Evolutionary conservation across 2,113 vertebrate species (phyloP), one percentile per base, ranked within the genome.

Genomic region (Erpornis zantholeuca): DNA sequence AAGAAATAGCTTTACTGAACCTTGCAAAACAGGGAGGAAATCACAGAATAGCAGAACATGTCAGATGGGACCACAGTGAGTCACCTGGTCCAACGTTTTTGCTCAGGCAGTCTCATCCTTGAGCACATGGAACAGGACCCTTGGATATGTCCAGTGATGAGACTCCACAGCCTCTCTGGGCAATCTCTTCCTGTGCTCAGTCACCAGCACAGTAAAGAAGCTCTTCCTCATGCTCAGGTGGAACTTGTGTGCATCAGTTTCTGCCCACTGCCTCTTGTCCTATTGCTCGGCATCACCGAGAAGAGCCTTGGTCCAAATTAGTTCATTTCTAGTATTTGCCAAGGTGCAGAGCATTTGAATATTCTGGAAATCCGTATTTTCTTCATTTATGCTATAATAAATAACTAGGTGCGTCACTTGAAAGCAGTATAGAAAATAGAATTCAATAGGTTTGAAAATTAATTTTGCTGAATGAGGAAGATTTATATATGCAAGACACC

Each of bases 251-350:
- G 54, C 29, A 7, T 45, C 21, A 35, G 4, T 68, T 82, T 54
- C 54, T 82, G 25, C 54, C 47, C 21, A 7, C 47, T 61, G 40
- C 27, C n/a, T 54, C 14, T 35, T 76, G 29, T 54, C 47, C 40
- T 35, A 0, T 31, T 61, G 47, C 40, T 76, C 6, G 17, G 63
- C 47, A 53, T 17, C 29, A 40, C 47, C 0, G 0, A 40, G 47
- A 40, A 22, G 4, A 31, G 40, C 47, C 61, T 61, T 40, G 24
- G 10, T 49, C 47, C 54, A 24, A 42, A 1, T 50, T 20, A 54
- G 15, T 47, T 65, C 0, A 8, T 63, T 88, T 72, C 16, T 71
- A 10, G n/a, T 22, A n/a, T 52, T 82, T 75, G 27, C 35, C 28
- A 82, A 40, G 45, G 23, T 69, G 36, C 53, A 61, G 27, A 75